These are phyloP conservation scores for Sardinella longiceps DNA, from an alignment of 2,797 vertebrate genomes.

Conservation along the genomic window DNA sequence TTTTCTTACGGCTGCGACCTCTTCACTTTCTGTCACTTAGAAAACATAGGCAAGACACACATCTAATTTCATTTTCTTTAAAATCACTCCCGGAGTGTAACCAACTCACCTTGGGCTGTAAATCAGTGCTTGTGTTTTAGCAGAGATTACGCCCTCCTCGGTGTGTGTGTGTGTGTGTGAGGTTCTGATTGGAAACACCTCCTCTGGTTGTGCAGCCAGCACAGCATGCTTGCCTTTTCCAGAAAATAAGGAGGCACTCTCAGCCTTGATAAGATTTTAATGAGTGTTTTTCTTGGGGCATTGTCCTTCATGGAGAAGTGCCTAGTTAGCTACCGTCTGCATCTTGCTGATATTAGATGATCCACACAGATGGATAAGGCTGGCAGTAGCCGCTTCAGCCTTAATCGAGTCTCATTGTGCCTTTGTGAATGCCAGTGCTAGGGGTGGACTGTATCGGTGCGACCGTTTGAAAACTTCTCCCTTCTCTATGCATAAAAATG, in stretches of 20 bases:
- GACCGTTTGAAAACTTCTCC: background rate
- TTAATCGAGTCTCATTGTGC: slow-evolving; percentile 21
- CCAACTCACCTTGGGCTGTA: background rate
- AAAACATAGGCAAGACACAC: slow-evolving; percentile 46
- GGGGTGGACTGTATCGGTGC: background rate
- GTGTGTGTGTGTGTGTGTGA: background rate
- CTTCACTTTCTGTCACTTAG: slow-evolving; percentile 43
- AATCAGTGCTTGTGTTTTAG: background rate
- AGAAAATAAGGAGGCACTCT: slow-evolving; percentile 18
- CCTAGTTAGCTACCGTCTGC: slow-evolving; percentile 21
- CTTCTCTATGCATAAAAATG: slow-evolving; percentile 1
- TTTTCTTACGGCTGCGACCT: background rate
- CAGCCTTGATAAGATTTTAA: slow-evolving; percentile 6
- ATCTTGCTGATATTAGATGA: slow-evolving; percentile 22
- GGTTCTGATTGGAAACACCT: slow-evolving; percentile 16
- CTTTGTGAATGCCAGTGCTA: background rate
- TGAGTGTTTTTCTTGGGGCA: slow-evolving; percentile 16
- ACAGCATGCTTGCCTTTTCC: background rate
- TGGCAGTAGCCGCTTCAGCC: background rate
- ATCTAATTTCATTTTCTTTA: slow-evolving; percentile 21
- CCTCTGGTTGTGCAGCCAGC: background rate
- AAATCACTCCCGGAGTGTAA: background rate
- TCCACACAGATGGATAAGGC: background rate
- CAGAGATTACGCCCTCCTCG: background rate
- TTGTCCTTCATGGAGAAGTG: slow-evolving; percentile 26